Evolutionary conservation across 2,113 vertebrate species (phyloP).

Genomic region (Hemichromis elongatus): DNA sequence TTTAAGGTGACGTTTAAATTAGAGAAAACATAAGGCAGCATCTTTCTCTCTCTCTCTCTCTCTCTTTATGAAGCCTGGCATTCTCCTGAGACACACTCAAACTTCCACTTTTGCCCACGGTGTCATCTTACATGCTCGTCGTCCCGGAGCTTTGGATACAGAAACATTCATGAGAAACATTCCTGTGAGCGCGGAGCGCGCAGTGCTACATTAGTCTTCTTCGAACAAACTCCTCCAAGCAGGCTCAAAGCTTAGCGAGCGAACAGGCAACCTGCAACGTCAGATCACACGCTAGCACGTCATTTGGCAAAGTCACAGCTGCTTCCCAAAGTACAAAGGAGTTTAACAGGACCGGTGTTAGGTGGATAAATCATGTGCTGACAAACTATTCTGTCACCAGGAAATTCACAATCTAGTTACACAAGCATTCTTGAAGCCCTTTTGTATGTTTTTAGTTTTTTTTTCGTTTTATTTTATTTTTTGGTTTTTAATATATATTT

Average conservation of each 20-base stretch:
- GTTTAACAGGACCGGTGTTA: conserved; percentile 5
- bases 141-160: conserved; percentile 26
- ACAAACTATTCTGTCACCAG: conserved; percentile 1
- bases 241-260: conserved; percentile 16
- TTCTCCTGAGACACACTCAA: conserved; percentile 19
- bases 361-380: conserved; percentile 13
- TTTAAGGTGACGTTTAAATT: conserved; percentile 63
- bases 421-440: conserved; percentile 54
- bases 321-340: conserved; percentile 35
- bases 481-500: not conserved
- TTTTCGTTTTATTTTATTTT: not conserved
- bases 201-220: conserved; percentile 27
- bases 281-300: not conserved
- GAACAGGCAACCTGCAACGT: not conserved
- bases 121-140: not conserved
- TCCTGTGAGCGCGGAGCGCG: conserved; percentile 18
- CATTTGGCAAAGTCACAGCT: conserved; percentile 23
- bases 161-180: conserved; percentile 52
- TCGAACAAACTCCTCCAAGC: conserved; percentile 7
- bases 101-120: conserved; percentile 3
- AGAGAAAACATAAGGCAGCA: conserved; percentile 31
- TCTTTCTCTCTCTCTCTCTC: conserved; percentile 6
- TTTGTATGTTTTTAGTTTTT: not conserved
- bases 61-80: conserved; percentile 10
- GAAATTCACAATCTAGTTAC: conserved; percentile 29